Evolutionary conservation across 2,797 vertebrate species (phyloP).

Genomic region (Hyperoplus lanceolatus): DNA sequence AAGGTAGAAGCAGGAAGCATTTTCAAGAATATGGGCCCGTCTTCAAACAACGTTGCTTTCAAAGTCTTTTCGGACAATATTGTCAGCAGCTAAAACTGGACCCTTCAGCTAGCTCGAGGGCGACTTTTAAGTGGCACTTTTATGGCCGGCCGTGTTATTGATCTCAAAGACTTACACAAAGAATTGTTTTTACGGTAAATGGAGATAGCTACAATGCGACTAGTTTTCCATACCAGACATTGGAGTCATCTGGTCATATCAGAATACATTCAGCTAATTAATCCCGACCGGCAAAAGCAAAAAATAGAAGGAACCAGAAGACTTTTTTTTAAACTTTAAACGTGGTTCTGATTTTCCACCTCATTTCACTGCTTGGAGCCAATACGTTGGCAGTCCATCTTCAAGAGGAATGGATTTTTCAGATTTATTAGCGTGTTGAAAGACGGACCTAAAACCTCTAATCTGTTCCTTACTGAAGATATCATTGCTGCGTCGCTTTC

Average conservation of each 20-base stretch:
- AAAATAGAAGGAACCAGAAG: background rate
- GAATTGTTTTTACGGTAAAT: constrained; percentile 43
- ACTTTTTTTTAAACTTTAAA: constrained; percentile 23
- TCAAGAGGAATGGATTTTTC: constrained; percentile 39
- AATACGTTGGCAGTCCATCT: constrained; percentile 42
- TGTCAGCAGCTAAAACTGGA: constrained; percentile 25
- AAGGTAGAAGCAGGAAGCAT: constrained; percentile 19
- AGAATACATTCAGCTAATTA: constrained; percentile 36
- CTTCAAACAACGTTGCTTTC: constrained; percentile 14
- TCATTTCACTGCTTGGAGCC: constrained; percentile 65
- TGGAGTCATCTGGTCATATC: constrained; percentile 41
- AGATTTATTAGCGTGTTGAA: constrained; percentile 67
- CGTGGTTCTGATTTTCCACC: constrained; percentile 74
- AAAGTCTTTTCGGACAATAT: background rate
- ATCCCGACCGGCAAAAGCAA: constrained; percentile 34
- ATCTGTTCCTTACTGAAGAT: constrained; percentile 45
- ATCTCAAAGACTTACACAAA: constrained; percentile 30
- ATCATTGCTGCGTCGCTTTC: constrained; percentile 38
- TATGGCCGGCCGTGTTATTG: constrained; percentile 21
- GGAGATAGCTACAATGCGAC: constrained; percentile 15
- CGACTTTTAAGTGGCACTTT: constrained; percentile 39
- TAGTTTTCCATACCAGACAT: background rate
- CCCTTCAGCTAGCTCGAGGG: constrained; percentile 1
- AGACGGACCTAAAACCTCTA: constrained; percentile 49
- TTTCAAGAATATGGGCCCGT: constrained; percentile 15